Evolutionary conservation across 2,888 invertebrate species (phyloP).

Genomic region (Epinotia nisella): DNA sequence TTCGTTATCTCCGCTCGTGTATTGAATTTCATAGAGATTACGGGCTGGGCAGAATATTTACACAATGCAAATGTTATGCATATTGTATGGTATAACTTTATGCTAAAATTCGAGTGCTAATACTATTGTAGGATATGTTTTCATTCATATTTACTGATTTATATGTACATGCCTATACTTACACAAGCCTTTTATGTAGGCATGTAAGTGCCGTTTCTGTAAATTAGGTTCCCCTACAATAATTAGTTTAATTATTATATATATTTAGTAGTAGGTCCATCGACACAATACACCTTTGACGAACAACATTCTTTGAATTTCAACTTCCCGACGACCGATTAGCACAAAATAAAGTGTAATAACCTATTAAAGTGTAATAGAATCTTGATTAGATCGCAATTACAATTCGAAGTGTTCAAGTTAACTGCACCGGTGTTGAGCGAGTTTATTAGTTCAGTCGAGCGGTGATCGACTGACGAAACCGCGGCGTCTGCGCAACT

Average conservation of each 20-base stretch:
- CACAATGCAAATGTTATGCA: slow-evolving; percentile 67
- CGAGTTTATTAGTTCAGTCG: slow-evolving; percentile 59
- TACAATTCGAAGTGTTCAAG: slow-evolving; percentile 25
- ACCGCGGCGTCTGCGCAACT: background rate
- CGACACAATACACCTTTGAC: background rate
- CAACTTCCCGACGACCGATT: slow-evolving; percentile 4
- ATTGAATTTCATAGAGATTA: slow-evolving; percentile 80
- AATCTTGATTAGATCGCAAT: slow-evolving; percentile 25
- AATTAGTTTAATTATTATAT: background rate
- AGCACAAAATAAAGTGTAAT: background rate
- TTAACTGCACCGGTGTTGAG: slow-evolving; percentile 46
- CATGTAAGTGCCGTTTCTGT: too few species aligned
- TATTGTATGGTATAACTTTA: slow-evolving; percentile 56
- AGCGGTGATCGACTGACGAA: slow-evolving; percentile 1
- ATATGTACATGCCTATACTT: background rate
- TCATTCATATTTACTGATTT: slow-evolving; percentile 25
- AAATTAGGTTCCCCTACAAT: background rate
- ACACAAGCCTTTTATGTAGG: background rate
- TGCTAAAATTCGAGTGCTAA: slow-evolving; percentile 35
- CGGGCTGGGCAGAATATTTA: slow-evolving; percentile 63
- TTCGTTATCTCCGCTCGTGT: slow-evolving; percentile 76
- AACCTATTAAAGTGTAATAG: slow-evolving; percentile 17
- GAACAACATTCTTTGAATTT: background rate
- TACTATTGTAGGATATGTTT: slow-evolving; percentile 13
- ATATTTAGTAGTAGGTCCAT: background rate